Evolutionary conservation across 2,797 vertebrate genomes (phyloP), one percentile per base, ranked within the genome.

Genomic region (Macropodus opercularis): DNA sequence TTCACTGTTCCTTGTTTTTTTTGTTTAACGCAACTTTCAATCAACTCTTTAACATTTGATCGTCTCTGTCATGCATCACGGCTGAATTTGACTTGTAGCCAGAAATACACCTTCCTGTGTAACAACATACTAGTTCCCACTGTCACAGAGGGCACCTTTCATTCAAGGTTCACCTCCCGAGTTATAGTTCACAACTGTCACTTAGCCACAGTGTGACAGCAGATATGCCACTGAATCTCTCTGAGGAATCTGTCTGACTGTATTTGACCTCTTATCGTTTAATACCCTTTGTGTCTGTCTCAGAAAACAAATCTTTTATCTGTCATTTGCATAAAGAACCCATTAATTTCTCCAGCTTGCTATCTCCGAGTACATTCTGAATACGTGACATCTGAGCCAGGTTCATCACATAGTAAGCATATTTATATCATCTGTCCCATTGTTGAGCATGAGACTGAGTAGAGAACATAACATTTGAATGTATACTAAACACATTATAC

Each of bases 221-320:
- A n/a, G n/a, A n/a, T n/a, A n/a, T n/a, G n/a, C n/a, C n/a, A n/a
- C n/a, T n/a, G n/a, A n/a, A n/a, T n/a, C n/a, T n/a, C n/a, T n/a
- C n/a, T n/a, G n/a, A n/a, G n/a, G n/a, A n/a, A n/a, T n/a, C n/a
- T 59, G 69, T 57, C 47, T 79, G 59, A 41, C 26, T 31, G 26
- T 71, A 79, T 84, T 77, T 70, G 59, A 63, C 56, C 59, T 52
- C 65, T 83, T 83, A 80, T 88, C 78, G 71, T 83, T 81, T 81
- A 81, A 82, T 77, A 77, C 57, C 53, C 69, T 77, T 72, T 85
- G 75, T 79, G 79, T 72, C 56, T 46, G 50, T 74, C 42, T 65
- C 41, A 39, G 51, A 67, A 61, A 61, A 64, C 31, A 79, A 70
- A 83, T 64, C 64, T 63, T 51, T 64, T 41, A 75, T 75, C 52